These are phyloP conservation scores for Carabus problematicus DNA, from an alignment of 2,888 invertebrate species.

Conservation along the genomic window DNA sequence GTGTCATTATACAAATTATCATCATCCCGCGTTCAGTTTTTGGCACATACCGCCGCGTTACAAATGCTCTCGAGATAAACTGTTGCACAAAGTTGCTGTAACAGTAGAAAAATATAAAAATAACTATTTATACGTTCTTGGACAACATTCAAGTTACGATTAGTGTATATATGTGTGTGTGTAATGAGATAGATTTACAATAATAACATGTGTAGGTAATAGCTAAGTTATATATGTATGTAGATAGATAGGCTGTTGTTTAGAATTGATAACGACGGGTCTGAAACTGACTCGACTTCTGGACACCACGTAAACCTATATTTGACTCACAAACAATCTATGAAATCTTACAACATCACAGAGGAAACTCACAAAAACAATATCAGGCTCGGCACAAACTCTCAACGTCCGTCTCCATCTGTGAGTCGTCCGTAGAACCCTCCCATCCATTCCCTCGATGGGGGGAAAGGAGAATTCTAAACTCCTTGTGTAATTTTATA, in stretches of 20 bases:
- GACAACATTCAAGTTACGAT: no score
- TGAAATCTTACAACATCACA: slow-evolving; percentile 42
- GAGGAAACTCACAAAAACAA: slow-evolving; percentile 42
- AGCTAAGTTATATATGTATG: not conserved
- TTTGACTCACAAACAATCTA: slow-evolving; percentile 35
- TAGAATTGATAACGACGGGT: not conserved
- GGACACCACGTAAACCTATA: slow-evolving; percentile 2
- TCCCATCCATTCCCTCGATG: not conserved
- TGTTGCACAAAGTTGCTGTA: no score
- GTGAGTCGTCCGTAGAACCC: slow-evolving; percentile 34
- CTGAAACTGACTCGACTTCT: no score
- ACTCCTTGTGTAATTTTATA: slow-evolving; percentile 35
- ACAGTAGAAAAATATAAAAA: no score
- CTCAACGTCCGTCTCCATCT: slow-evolving; percentile 30
- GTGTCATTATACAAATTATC: not conserved
- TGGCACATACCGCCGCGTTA: no score
- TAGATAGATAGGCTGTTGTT: not conserved
- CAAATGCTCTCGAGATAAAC: no score
- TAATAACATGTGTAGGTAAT: no score
- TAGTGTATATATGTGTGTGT: no score
- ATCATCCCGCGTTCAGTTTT: no score
- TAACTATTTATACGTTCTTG: no score
- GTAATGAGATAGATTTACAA: no score
- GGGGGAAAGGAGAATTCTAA: slow-evolving; percentile 1
- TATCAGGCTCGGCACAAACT: slow-evolving; percentile 39